Evolutionary conservation across 2,113 vertebrate genomes (phyloP), one percentile per base, ranked within the genome.

Genomic region (Centrocercus urophasianus): DNA sequence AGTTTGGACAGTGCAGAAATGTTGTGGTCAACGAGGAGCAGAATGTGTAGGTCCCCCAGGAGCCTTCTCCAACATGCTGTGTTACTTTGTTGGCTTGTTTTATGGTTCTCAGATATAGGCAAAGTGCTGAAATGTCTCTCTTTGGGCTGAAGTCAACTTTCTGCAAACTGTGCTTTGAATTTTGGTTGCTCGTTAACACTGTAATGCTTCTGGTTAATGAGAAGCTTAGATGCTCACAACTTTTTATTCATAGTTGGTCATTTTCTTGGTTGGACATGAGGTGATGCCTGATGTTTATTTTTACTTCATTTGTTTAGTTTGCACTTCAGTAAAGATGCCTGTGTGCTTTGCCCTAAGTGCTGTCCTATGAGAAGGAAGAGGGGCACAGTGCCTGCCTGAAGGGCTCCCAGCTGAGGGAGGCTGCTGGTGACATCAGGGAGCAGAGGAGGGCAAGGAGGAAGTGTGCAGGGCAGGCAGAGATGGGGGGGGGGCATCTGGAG

Each of bases 21-120:
- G 65, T 92, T 86, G 15, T 34, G 90, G 95, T 92, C 92, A 88
- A 73, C 69, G 63, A 91, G 78, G 47, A 96, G 57, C 80, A 24
- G 64, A 60, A 88, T 42, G 61, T 32, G 60, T 73, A 43, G 25
- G 28, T 96, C 85, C 83, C 83, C 38, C 30, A 75, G 87, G 95
- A 79, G 66, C 17, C 77, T 21, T 76, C 79, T 73, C 22, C 88
- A 82, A 20, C 47, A 38, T 32, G 61, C 69, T n/a, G 69, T 56
- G 18, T 85, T 88, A 16, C 3, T 88, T 61, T 43, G 3, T 75
- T 79, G 38, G 87, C 60, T 83, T 64, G 60, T 7, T 95, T 93
- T 85, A 86, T 78, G 82, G 56, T 25, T 13, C 6, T 83, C 43
- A 83, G 82, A 50, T 60, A 47, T 0, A n/a, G 61, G 42, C 65